phyloP scores from a whole-genome alignment of 2,888 invertebrate species.

The Zeuzera pyrina region DNA sequence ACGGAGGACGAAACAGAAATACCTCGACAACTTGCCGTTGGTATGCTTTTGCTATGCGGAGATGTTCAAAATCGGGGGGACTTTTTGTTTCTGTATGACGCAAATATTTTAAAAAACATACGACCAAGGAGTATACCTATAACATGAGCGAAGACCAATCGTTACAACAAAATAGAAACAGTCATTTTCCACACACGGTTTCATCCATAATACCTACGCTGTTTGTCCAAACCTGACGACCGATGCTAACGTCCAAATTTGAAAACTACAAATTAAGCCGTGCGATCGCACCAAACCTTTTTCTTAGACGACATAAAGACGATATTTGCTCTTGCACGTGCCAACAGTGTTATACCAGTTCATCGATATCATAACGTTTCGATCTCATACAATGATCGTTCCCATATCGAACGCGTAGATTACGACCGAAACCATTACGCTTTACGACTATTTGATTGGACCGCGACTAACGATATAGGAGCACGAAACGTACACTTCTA shows the following conservation, averaged over 20 bases:
- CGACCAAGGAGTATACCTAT: too few species aligned
- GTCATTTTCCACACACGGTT: slow-evolving; percentile 49
- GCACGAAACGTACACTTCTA: slow-evolving; percentile 41
- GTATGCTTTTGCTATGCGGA: too few species aligned
- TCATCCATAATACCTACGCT: slow-evolving; percentile 49
- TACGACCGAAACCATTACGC: slow-evolving; percentile 54
- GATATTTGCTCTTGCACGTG: neutral
- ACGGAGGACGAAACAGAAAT: too few species aligned
- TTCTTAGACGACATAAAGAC: neutral
- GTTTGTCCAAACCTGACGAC: slow-evolving; percentile 48
- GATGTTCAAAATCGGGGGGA: too few species aligned
- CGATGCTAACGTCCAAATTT: slow-evolving; percentile 19
- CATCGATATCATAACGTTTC: slow-evolving; percentile 34
- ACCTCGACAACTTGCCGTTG: too few species aligned
- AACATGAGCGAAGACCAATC: too few species aligned
- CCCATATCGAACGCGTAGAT: slow-evolving; percentile 61
- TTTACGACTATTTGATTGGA: slow-evolving; percentile 65
- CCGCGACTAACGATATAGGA: slow-evolving; percentile 54
- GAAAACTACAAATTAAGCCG: slow-evolving; percentile 4
- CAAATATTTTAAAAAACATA: too few species aligned
- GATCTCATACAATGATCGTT: slow-evolving; percentile 49
- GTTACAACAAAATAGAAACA: too few species aligned
- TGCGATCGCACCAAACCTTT: too few species aligned
- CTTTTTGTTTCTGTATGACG: too few species aligned
- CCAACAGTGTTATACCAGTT: too few species aligned